Conservation (phyloP, 2,888 invertebrate genomes). For the Sthenelais limicola region DNA sequence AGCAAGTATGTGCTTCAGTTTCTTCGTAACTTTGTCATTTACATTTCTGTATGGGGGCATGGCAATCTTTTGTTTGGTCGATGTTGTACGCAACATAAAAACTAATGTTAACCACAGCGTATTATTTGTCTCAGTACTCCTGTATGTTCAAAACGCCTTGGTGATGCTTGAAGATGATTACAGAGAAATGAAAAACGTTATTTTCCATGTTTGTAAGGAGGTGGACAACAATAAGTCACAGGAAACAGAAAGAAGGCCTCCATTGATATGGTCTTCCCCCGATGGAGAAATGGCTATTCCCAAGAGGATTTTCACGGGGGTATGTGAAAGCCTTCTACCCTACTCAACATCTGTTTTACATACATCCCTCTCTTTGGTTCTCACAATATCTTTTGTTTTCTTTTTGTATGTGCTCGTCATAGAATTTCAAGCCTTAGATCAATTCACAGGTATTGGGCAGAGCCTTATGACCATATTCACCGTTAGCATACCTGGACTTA, state of each 20-base stretch:
- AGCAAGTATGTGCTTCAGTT: neutral
- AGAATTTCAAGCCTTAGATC: conserved; percentile 14
- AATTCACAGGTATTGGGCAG: conserved; percentile 18
- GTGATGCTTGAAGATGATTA: conserved; percentile 17
- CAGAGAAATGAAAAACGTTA: conserved; percentile 5
- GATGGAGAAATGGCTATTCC: conserved; percentile 20
- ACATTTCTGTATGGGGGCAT: conserved; percentile 19
- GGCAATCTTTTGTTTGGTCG: conserved; percentile 9
- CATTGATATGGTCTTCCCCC: conserved; percentile 13
- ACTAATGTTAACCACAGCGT: conserved; percentile 24
- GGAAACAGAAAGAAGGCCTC: neutral
- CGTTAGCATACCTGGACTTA: neutral
- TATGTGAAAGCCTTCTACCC: conserved; percentile 4
- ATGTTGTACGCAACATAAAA: conserved; percentile 4
- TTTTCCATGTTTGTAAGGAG: conserved; percentile 12
- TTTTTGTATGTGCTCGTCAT: conserved; percentile 19
- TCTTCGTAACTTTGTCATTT: conserved; percentile 1
- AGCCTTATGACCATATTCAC: conserved; percentile 27
- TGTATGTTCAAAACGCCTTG: conserved; percentile 2
- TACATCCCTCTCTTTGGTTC: neutral
- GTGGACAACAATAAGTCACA: no score
- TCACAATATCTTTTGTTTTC: conserved; percentile 9
- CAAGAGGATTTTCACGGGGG: neutral
- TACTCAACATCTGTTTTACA: conserved; percentile 7
- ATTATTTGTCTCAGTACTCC: neutral